Evolutionary conservation across 2,113 vertebrate genomes (phyloP), one percentile per base, ranked within the genome.

Genomic region (Hystrix brachyura): DNA sequence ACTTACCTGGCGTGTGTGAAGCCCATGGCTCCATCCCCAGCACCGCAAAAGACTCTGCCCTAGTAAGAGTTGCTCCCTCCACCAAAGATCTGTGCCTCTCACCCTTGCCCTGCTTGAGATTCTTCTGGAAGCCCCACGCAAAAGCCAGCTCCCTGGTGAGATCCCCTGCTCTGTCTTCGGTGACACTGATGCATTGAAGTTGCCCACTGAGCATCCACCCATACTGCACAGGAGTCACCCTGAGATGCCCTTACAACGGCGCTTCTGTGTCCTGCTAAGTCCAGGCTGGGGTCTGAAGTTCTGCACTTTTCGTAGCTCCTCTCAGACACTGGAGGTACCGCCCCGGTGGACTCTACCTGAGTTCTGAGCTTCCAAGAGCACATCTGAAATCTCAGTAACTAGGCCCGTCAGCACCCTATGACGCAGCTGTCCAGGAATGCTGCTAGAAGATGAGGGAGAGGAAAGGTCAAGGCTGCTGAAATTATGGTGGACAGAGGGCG

Each of bases 401-500:
- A 23, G 38, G n/a, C 14, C 19, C 19, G 38, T 72, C 13, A 14
- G n/a, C n/a, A 43, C 2, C n/a, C 43, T 87, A 11, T 43, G 21
- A 87, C 53, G 38, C 29, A 51, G 46, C 5, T 21, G 9, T 48
- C 46, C 71, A n/a, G 53, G 7, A 43, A 29, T n/a, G 62, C 43
- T 59, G 15, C 76, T 57, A 64, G 51, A 62, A 59, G 32, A 46
- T 18, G 78, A 92, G 12, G 32, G 72, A 71, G 14, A 32, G 32
- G 59, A 43, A 6, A 71, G 0, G 5, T 48, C 46, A 71, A 15
- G 19, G 60, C 11, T 23, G 27, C 62, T 19, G 4, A 21, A 21
- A 13, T 4, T 4, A 29, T 0, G 8, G 13, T 10, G 32, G 53
- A 46, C 4, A 17, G 72, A 29, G 29, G 5, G 7, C 13, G 1